phyloP scores from a whole-genome alignment of 2,113 vertebrate genomes.

The Gymnogyps californianus region DNA sequence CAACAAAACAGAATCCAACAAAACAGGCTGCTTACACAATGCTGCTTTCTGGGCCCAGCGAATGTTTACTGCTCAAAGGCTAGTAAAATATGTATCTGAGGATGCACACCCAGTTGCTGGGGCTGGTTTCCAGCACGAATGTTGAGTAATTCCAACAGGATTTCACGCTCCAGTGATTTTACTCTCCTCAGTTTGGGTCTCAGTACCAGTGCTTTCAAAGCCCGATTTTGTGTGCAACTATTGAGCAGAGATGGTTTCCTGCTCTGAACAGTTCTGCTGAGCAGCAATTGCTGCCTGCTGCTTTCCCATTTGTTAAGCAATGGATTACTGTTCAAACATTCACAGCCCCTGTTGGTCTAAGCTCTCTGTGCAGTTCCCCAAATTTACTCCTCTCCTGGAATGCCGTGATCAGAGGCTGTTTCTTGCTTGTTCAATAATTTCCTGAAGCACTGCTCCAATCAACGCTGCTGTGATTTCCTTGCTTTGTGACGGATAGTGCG shows the following conservation, averaged over 20 bases:
- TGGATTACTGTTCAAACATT: constrained; percentile 23
- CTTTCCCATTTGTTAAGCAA: constrained; percentile 39
- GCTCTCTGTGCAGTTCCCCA: background rate
- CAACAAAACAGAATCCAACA: background rate
- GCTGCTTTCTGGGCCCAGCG: background rate
- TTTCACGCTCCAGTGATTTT: background rate
- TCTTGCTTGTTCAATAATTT: constrained; percentile 2
- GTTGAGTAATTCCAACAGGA: constrained; percentile 24
- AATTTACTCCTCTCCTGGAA: constrained; percentile 13
- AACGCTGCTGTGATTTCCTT: background rate
- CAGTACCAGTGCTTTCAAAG: background rate
- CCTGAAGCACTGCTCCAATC: background rate
- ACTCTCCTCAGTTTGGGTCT: background rate
- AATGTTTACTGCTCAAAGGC: background rate
- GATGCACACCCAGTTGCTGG: background rate
- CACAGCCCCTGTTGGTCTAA: background rate
- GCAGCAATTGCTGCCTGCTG: constrained; percentile 1
- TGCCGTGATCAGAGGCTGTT: background rate
- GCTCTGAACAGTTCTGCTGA: background rate
- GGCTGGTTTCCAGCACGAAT: background rate
- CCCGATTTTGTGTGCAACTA: background rate
- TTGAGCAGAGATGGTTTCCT: background rate
- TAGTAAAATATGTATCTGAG: constrained; percentile 2
- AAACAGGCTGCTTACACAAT: background rate
- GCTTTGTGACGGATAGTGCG: background rate